Conservation (phyloP, 2,888 invertebrate genomes). For the Dromius quadrimaculatus region DNA sequence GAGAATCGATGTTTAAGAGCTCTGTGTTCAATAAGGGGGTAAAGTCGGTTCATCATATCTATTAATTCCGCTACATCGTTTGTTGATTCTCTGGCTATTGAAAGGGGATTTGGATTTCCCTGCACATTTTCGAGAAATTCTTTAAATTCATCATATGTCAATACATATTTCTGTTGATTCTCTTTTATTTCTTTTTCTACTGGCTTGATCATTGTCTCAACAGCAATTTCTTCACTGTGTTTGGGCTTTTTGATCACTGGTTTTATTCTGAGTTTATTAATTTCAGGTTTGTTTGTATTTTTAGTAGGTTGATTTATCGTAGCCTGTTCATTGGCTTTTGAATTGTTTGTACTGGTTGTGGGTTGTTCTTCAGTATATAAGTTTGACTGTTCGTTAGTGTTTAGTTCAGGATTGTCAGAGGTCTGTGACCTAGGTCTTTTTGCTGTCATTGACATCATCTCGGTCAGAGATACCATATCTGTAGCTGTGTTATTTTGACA, state of each 20-base stretch:
- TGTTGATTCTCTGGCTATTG: not conserved
- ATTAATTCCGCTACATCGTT: not conserved
- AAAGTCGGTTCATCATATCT: not conserved
- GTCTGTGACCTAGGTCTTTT: not conserved
- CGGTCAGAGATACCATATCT: not conserved
- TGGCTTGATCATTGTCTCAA: not conserved
- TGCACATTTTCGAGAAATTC: constrained; percentile 2
- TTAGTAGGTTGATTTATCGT: not conserved
- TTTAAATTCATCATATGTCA: constrained; percentile 2
- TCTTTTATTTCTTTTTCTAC: not conserved
- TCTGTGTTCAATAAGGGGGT: not conserved
- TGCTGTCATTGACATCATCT: not conserved
- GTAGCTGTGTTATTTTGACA: not conserved
- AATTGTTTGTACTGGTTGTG: not conserved
- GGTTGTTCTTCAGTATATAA: not conserved
- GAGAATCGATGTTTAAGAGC: not conserved
- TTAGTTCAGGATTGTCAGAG: not conserved
- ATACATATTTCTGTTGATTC: not conserved
- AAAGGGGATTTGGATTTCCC: not conserved
- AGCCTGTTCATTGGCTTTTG: not conserved
- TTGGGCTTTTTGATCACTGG: constrained; percentile 1
- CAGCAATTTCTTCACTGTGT: not conserved
- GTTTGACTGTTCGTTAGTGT: not conserved
- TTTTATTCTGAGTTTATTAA: not conserved
- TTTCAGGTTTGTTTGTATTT: not conserved